A percentile compares a stretch with the other conserved stretches of the same genome.
These are phyloP conservation scores for Anoplopoma fimbria DNA, from an alignment of 2,113 vertebrate species.

Conservation along the genomic window DNA sequence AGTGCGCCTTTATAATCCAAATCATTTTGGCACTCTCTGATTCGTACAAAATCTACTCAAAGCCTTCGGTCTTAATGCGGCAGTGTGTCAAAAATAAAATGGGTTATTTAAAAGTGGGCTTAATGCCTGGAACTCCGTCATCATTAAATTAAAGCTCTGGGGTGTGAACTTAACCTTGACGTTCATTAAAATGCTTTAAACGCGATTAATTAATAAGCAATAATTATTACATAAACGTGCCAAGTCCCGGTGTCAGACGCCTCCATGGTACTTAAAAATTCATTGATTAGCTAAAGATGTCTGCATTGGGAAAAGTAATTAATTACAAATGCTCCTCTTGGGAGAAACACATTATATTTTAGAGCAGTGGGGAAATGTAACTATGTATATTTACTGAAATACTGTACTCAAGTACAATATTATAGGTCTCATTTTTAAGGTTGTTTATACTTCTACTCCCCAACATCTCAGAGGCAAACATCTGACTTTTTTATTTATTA, in stretches of 20 bases:
- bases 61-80: conserved; percentile 50
- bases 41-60: conserved; percentile 64
- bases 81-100: conserved; percentile 59
- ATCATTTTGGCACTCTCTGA: conserved; percentile 49
- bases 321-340: conserved; percentile 25
- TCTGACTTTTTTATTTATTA: background rate
- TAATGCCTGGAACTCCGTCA: conserved; percentile 38
- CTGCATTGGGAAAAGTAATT: conserved; percentile 2
- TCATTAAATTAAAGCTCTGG: conserved; percentile 57
- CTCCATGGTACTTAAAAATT: conserved; percentile 41
- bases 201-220: conserved; percentile 70
- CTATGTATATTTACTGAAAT: background rate
- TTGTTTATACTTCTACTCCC: no score
- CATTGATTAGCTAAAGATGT: conserved; percentile 47
- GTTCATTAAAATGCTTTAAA: conserved; percentile 70
- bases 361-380: background rate
- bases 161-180: conserved; percentile 65
- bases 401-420: background rate
- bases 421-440: background rate
- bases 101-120: conserved; percentile 53
- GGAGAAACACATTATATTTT: background rate
- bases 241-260: conserved; percentile 28
- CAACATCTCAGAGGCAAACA: no score
- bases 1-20: conserved; percentile 63
- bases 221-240: conserved; percentile 62